Evolutionary conservation across 2,888 invertebrate species (phyloP), one percentile per base, ranked within the genome.

Genomic region (Clivina fossor): DNA sequence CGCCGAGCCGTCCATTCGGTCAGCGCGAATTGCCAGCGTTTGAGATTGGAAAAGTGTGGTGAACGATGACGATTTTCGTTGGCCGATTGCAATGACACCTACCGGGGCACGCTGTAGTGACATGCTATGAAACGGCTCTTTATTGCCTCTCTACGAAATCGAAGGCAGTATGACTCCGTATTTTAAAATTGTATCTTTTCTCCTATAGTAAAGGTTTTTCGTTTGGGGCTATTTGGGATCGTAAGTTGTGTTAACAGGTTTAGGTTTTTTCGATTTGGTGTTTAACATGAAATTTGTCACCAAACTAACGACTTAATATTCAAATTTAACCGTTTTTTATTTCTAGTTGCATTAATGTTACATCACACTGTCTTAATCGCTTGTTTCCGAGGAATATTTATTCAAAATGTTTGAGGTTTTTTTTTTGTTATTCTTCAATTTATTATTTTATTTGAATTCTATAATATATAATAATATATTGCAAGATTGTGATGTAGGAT

Each of bases 81-180:
- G 65, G 61, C 44, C 63, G 59, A 59, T 62, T 63, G 61, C 59
- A 65, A 69, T 70, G 70, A 71, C 71, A 72, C 71, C 71, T 71
- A 72, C 71, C 69, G 71, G 68, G 71, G 68, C 68, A 67, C 66
- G 66, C 70, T 71, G 71, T 71, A 72, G 71, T 71, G 72, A 72
- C 72, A 71, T 63, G 71, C 72, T 69, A 71, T 71, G 71, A 72
- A 71, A 72, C 70, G 69, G 70, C n/a, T 67, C 70, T 72, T 72
- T 72, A 72, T 71, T 71, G 68, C 70, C 68, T 66, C 67, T 65
- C n/a, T n/a, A n/a, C n/a, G 65, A 70, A 70, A 69, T 71, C 69
- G 69, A 70, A 69, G n/a, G 67, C 70, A 66, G 65, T 68, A 65
- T 66, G 38, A 46, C 63, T 65, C 16, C 38, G 65, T 65, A 66